Conservation (phyloP, 2,113 vertebrate genomes). For the Limnothrissa miodon region DNA sequence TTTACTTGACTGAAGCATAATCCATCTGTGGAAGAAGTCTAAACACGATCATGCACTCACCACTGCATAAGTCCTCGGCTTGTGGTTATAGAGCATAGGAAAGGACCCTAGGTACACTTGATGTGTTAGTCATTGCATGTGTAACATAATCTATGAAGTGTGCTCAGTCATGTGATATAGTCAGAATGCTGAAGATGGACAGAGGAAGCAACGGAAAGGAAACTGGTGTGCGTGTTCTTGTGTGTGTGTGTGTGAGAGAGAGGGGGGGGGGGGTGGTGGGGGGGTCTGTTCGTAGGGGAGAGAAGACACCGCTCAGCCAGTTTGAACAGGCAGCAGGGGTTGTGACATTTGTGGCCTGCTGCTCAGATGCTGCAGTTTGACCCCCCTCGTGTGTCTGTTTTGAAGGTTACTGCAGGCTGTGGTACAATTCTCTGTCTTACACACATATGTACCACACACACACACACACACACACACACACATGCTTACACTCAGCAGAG, state of each 20-base stretch:
- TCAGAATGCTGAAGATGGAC: no score
- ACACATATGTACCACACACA: not conserved
- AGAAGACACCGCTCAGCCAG: not conserved
- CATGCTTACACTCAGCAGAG: not conserved
- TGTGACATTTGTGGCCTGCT: constrained; percentile 21
- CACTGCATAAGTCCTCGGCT: not conserved
- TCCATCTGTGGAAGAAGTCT: not conserved
- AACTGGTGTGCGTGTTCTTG: no score
- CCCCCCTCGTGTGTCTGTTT: not conserved
- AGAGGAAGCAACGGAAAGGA: no score
- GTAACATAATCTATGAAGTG: not conserved
- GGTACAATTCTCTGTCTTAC: not conserved
- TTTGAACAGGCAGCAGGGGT: not conserved
- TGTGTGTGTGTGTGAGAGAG: no score
- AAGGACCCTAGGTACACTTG: no score
- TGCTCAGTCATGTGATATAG: no score
- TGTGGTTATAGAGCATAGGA: no score
- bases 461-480: not conserved
- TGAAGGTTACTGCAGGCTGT: not conserved
- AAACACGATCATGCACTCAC: not conserved
- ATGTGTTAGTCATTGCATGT: not conserved
- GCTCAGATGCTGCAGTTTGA: not conserved
- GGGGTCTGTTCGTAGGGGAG: not conserved
- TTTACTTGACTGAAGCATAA: not conserved
- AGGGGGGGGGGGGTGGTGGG: no score